Conservation (phyloP, 2,888 invertebrate species). For the Helleia helle region DNA sequence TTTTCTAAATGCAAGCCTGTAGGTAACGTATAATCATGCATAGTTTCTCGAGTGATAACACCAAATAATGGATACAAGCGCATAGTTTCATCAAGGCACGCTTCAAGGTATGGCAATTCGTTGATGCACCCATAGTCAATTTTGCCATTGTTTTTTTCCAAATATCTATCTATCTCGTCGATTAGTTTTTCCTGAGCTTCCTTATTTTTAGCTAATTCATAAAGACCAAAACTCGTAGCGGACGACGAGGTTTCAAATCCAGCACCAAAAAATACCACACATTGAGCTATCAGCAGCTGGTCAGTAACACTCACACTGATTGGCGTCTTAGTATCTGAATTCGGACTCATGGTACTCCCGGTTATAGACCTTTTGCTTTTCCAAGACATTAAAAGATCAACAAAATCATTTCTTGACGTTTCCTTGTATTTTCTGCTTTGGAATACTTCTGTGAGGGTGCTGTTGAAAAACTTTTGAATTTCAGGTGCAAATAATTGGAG, state of each 20-base stretch:
- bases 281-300: constrained; percentile 64
- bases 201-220: constrained; percentile 35
- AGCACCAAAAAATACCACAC: constrained; percentile 56
- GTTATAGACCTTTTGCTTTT: constrained; percentile 29
- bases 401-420: constrained; percentile 36
- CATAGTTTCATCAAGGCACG: constrained; percentile 38
- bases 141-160: constrained; percentile 24
- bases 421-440: constrained; percentile 31
- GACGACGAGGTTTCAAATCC: constrained; percentile 44
- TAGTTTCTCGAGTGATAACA: constrained; percentile 38
- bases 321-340: constrained; percentile 23
- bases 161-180: constrained; percentile 35
- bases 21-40: constrained; percentile 40
- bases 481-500: constrained; percentile 28
- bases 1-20: constrained; percentile 37
- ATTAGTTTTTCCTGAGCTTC: constrained; percentile 27
- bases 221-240: constrained; percentile 32
- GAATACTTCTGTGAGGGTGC: constrained; percentile 30
- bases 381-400: constrained; percentile 38
- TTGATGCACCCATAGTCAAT: constrained; percentile 36
- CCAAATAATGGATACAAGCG: constrained; percentile 44
- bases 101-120: constrained; percentile 37
- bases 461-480: constrained; percentile 31
- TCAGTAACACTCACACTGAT: constrained; percentile 37
- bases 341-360: constrained; percentile 34